Base-by-base conservation (phyloP, 23 tunicate species). In the Phallusia fumigata region DNA sequence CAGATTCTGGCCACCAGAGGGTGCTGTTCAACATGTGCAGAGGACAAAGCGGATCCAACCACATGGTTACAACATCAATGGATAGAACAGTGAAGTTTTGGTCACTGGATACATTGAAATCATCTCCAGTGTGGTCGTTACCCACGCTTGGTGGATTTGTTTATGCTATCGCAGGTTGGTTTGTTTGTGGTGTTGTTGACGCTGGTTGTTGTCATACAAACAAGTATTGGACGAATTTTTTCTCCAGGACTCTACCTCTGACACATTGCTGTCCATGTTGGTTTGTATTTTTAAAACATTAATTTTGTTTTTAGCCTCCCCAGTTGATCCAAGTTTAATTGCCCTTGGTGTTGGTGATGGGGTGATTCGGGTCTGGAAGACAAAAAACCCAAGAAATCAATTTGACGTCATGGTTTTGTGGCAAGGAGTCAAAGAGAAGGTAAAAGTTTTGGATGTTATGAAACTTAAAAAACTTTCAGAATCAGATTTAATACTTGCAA, bases 321-420 rank as follows among this genome's bases (percentile, higher is more conserved):
- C 96, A 19, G 76, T 76, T 35, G 97, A 97, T 35, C 95, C 95
- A 64, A 88, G 90, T 77, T 5, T 86, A 11, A 31, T 97, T 26
- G 99, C 97, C 0, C 76, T 97, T 0, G 97, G 97, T 0, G 88
- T 89, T 0, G 99, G 99, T n/a, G 99, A 97, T 77, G 99, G 99
- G 0, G 88, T 83, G 75, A 87, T 97, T 31, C 82, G 91, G 12
- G 58, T 92, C 18, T 92, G 97, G 97, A 86, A 82, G 35, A 92
- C 95, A 1, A 83, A 65, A 31, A 89, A 88, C 75, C 89, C 97
- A 0, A 73, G 84, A 52, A 86, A 90, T 58, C 89, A 88, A 31
- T 92, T 82, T 74, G 89, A 88, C 64, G 80, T 97, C 79, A 73
- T 77, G 0, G 78, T 74, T 32, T 35, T 88, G 40, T 92, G 95